Evolutionary conservation across 2,888 invertebrate genomes (phyloP), one percentile per base, ranked within the genome.

Genomic region (Drosophila pseudotalamancana): DNA sequence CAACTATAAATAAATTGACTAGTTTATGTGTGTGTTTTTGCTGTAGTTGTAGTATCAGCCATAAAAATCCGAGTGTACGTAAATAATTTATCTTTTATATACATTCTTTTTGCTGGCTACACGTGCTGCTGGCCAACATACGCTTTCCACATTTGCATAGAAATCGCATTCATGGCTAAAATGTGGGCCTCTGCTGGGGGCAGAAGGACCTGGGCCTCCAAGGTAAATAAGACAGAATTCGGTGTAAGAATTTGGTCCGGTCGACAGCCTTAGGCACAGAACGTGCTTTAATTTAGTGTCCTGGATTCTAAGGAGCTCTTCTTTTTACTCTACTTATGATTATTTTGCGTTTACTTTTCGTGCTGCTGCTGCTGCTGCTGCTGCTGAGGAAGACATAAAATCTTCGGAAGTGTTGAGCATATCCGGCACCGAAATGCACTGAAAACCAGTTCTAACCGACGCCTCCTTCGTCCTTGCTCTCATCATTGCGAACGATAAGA

Each of bases 301-400:
- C 34, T 45, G 60, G 46, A 43, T 71, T 65, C 39, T 43, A 21
- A 21, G 23, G 19, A 34, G 37, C 57, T 32, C 35, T 34, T 16
- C 27, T 19, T 6, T 21, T 16, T 16, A 19, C 51, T 35, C 40
- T 32, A 37, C 46, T 69, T 66, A 67, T 69, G 79, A 83, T 83
- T 82, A 79, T 82, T 81, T 80, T 62, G 50, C 57, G 69, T 61
- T 74, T 76, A 69, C 72, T 60, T 40, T 42, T 5, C 23, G 40
- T 21, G 6, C 29, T 18, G n/a, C n/a, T n/a, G n/a, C n/a, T n/a
- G n/a, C n/a, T n/a, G n/a, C n/a, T n/a, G n/a, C n/a, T n/a, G n/a
- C n/a, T n/a, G n/a, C 21, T 29, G 45, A 85, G 83, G 87, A 83
- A 83, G 87, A 76, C 88, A 83, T 83, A 82, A 85, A 77, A 85